These are phyloP conservation scores for Chelonus formosanus DNA, from an alignment of 2,888 invertebrate species.

Conservation along the genomic window DNA sequence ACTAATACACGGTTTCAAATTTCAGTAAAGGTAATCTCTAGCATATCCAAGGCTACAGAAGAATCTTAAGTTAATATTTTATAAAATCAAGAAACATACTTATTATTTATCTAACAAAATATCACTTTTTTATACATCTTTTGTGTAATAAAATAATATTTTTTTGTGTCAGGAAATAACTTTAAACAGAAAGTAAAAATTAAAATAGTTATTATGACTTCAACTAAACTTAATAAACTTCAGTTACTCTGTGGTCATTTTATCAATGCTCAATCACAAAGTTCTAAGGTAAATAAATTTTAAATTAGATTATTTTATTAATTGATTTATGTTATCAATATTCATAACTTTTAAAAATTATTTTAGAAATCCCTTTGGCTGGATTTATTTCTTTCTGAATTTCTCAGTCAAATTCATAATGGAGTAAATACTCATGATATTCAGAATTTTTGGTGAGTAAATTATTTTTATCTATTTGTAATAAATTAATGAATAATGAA, in stretches of 20 bases:
- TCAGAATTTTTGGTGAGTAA: slow-evolving; percentile 70
- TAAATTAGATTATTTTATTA: slow-evolving; percentile 7
- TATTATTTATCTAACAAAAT: too few relatives aligned
- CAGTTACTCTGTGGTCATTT: slow-evolving; percentile 72
- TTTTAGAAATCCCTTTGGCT: slow-evolving; percentile 74
- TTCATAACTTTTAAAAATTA: not conserved
- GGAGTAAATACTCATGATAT: slow-evolving; percentile 70
- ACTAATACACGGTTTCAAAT: too few relatives aligned
- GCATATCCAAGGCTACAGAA: too few relatives aligned
- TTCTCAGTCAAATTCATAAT: slow-evolving; percentile 70
- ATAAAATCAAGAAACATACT: too few relatives aligned
- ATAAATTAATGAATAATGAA: too few relatives aligned
- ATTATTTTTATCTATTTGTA: not conserved
- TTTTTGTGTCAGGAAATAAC: not conserved
- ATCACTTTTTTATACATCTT: too few relatives aligned
- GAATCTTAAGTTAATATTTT: too few relatives aligned
- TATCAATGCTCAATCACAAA: slow-evolving; percentile 71
- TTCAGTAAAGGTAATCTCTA: too few relatives aligned
- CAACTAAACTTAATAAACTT: slow-evolving; percentile 51
- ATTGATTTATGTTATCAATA: not conserved
- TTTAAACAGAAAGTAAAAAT: not conserved
- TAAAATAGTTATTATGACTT: slow-evolving; percentile 48
- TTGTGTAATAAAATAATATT: not conserved
- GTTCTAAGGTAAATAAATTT: slow-evolving; percentile 68
- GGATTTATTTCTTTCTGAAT: slow-evolving; percentile 73